Percentiles rank a stretch among this genome's conserved stretches.
Evolutionary conservation across 2,113 vertebrate genomes (phyloP).

Genomic region (Balaeniceps rex): DNA sequence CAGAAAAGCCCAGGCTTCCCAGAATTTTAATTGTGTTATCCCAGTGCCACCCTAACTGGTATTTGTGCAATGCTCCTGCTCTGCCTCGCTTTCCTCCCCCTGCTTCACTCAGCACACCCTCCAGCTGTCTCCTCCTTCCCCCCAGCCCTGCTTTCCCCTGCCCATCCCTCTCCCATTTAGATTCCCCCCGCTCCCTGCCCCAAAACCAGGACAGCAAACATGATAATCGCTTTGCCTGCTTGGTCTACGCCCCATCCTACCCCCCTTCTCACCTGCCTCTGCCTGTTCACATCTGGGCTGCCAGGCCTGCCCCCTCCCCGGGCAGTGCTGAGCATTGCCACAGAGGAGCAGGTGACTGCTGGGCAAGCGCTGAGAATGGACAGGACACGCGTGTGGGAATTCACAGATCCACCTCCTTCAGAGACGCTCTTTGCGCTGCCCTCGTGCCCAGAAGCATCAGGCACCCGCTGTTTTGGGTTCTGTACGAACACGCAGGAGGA

Average conservation of each 20-base stretch:
- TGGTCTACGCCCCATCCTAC: background rate
- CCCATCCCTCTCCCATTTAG: background rate
- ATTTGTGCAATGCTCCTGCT: background rate
- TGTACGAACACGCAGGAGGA: background rate
- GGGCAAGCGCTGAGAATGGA: accelerated
- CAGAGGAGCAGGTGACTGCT: background rate
- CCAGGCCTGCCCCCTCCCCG: background rate
- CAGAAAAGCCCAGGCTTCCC: background rate
- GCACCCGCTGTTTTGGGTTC: background rate
- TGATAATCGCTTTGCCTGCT: accelerated
- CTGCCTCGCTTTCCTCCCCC: background rate
- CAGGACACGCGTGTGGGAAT: background rate
- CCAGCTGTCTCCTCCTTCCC: background rate
- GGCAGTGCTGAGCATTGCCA: background rate
- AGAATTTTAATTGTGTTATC: background rate
- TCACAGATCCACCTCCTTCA: background rate
- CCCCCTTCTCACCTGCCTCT: background rate
- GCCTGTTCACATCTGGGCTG: background rate
- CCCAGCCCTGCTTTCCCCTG: background rate
- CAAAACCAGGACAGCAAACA: background rate
- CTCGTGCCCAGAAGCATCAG: background rate
- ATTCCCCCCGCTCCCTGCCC: background rate
- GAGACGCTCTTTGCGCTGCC: background rate
- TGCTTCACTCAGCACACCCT: background rate
- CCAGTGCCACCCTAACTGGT: background rate